These are phyloP conservation scores for Athripsodes cinereus DNA, from an alignment of 2,888 invertebrate genomes.

Conservation along the genomic window DNA sequence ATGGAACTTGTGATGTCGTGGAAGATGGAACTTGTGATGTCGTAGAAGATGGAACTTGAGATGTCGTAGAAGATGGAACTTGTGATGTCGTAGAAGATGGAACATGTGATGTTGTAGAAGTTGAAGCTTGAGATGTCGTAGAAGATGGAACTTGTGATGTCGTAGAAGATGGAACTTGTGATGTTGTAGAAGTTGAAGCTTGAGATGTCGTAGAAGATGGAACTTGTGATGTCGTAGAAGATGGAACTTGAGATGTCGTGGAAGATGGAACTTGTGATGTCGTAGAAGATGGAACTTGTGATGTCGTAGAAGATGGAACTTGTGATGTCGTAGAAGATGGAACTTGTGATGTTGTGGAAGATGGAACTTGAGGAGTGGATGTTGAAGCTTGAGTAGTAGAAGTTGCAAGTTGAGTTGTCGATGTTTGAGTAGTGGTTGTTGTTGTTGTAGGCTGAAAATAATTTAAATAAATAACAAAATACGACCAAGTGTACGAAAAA, in stretches of 20 bases:
- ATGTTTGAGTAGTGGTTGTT: background rate
- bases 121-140: no score
- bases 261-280: no score
- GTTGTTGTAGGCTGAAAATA: no score
- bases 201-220: background rate
- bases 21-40: background rate
- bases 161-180: background rate
- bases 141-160: background rate
- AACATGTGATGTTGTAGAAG: background rate
- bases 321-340: no score
- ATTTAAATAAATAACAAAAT: no score
- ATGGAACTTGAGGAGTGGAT: no score
- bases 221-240: no score
- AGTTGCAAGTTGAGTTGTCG: background rate
- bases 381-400: background rate
- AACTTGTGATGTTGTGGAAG: no score
- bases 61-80: background rate
- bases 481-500: no score
- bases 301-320: no score
- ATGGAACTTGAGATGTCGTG: no score
- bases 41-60: background rate
- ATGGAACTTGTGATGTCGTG: background rate
- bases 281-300: no score
- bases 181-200: background rate
- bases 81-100: slow-evolving; percentile 5